phyloP scores from a whole-genome alignment of 2,113 vertebrate genomes.

The Uria aalge region DNA sequence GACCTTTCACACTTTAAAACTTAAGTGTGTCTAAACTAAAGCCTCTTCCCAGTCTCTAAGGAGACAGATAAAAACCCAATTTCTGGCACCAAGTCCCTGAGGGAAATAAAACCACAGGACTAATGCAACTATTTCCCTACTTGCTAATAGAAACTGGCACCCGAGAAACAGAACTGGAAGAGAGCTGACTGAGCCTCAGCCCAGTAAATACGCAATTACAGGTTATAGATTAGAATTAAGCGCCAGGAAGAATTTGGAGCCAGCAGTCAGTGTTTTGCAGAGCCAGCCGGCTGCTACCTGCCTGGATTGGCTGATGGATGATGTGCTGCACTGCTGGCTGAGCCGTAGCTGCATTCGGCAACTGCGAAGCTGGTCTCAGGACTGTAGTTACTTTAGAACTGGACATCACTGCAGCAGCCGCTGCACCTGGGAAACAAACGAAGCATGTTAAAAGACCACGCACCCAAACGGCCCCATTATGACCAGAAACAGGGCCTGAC shows the following conservation, averaged over 20 bases:
- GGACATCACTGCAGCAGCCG: slow-evolving; percentile 96
- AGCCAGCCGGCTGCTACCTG: slow-evolving; percentile 43
- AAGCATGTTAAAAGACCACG: fast-evolving
- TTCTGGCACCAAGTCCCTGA: neutral
- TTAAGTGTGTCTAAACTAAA: neutral
- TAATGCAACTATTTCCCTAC: neutral
- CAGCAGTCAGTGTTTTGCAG: fast-evolving
- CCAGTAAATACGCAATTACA: neutral
- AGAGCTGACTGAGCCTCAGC: neutral
- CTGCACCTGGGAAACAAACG: slow-evolving; percentile 81
- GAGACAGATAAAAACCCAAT: neutral
- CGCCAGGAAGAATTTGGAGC: neutral
- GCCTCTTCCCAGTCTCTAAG: neutral
- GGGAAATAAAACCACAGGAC: neutral
- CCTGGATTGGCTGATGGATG: slow-evolving; percentile 95
- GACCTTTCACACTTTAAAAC: neutral
- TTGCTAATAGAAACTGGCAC: neutral
- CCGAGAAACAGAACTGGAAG: neutral
- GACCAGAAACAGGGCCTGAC: neutral
- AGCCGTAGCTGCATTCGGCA: slow-evolving; percentile 82
- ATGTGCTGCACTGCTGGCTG: slow-evolving; percentile 94
- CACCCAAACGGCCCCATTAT: fast-evolving
- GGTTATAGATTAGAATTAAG: neutral
- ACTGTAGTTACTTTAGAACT: slow-evolving; percentile 94
- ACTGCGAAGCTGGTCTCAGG: slow-evolving; percentile 87